Evolutionary conservation across 2,888 invertebrate species (phyloP).

Genomic region (Coremacera marginata): DNA sequence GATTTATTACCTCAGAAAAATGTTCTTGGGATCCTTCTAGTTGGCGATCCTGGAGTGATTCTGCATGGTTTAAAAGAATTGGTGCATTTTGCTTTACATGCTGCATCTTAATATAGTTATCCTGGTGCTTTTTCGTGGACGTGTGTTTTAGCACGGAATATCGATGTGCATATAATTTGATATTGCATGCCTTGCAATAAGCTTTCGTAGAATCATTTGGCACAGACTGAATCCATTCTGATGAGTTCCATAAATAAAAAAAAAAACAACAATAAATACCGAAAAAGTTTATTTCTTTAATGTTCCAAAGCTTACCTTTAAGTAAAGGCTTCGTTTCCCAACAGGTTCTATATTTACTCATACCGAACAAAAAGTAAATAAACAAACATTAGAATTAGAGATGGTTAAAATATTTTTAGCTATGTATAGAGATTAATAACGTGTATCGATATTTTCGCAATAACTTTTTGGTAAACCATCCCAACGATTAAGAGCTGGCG

Average conservation of each 20-base stretch:
- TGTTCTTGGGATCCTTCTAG: background rate
- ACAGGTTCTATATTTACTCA: constrained; percentile 19
- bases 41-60: background rate
- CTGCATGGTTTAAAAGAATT: background rate
- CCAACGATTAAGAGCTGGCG: too few relatives aligned
- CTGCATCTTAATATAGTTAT: constrained; percentile 55
- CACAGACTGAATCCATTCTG: constrained; percentile 73
- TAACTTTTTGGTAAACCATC: too few relatives aligned
- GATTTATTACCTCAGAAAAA: background rate
- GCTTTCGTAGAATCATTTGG: constrained; percentile 72
- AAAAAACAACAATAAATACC: too few relatives aligned
- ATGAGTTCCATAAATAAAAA: background rate
- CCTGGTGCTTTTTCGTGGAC: constrained; percentile 73
- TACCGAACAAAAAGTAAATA: background rate
- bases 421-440: too few relatives aligned
- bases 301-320: background rate
- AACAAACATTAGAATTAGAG: background rate
- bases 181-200: constrained; percentile 73
- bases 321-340: constrained; percentile 20
- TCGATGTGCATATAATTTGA: constrained; percentile 74
- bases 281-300: background rate
- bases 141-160: constrained; percentile 74
- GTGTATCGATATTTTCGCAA: too few relatives aligned
- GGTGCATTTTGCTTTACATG: background rate
- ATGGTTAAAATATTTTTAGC: too few relatives aligned